Percentiles rank a stretch among this genome's conserved stretches.
Conservation (phyloP, 2,888 invertebrate species). For the Sialis fuliginosa region DNA sequence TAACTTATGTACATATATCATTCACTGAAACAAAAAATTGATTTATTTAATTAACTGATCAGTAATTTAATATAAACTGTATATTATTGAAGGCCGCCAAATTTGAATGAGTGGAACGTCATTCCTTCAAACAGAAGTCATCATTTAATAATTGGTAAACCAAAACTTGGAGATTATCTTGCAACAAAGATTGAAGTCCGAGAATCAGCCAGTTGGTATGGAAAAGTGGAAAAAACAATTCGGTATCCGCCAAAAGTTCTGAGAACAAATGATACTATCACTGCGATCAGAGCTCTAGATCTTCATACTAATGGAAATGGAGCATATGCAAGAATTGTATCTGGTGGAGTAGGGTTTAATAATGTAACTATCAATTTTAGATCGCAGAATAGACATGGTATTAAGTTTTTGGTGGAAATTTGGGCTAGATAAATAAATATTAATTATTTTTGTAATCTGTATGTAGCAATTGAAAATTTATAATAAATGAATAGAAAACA, state of each 20-base stretch:
- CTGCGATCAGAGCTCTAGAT: slow-evolving; percentile 22
- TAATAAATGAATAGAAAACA: too few relatives aligned
- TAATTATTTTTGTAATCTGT: too few relatives aligned
- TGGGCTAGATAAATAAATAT: slow-evolving; percentile 16
- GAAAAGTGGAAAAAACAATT: not conserved
- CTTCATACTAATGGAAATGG: slow-evolving; percentile 26
- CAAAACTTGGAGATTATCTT: not conserved
- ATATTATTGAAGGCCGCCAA: too few relatives aligned
- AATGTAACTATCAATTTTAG: slow-evolving; percentile 24
- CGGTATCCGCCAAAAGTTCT: not conserved
- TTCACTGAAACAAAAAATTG: too few relatives aligned
- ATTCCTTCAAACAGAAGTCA: not conserved
- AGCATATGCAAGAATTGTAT: slow-evolving; percentile 21
- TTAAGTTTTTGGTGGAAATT: slow-evolving; percentile 27
- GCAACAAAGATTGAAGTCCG: not conserved
- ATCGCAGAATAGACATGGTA: slow-evolving; percentile 24
- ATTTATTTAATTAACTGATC: too few relatives aligned
- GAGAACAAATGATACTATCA: not conserved
- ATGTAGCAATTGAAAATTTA: too few relatives aligned
- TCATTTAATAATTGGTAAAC: not conserved
- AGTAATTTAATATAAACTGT: too few relatives aligned
- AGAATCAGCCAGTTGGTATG: not conserved
- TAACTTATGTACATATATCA: too few relatives aligned
- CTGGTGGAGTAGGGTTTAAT: slow-evolving; percentile 23
- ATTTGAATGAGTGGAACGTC: too few relatives aligned